Evolutionary conservation across 2,888 invertebrate genomes (phyloP), one percentile per base, ranked within the genome.

Genomic region (Temnothorax unifasciatus): DNA sequence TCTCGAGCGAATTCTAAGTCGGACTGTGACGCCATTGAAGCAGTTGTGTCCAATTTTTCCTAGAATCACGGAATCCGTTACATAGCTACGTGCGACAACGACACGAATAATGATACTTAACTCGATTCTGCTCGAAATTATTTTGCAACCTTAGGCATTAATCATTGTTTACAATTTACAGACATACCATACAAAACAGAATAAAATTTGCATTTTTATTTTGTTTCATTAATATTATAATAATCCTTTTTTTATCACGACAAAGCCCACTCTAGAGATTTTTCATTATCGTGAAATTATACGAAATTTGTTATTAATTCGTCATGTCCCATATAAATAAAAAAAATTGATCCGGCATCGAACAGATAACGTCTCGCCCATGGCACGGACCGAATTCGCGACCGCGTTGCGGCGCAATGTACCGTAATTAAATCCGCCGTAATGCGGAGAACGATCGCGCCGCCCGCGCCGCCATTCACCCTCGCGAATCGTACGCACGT

Each of bases 391-490:
- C 29, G 44, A 54, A 44, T 69, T 54, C 77, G 29, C 68, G 41
- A 13, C 41, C 64, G 66, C 66, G 52, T 57, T 63, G 38, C 52
- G 52, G 29, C 82, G 81, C 61, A 68, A 76, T 77, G 86, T 76
- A 73, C 69, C 82, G 85, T 90, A 87, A 89, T 89, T 91, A 86
- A 89, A 89, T 89, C 79, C 75, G 54, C 52, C 86, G 82, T 85
- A 89, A 83, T 87, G 52, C 21, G 66, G 77, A 63, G 66, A 73
- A 63, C 41, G 77, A 59, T 64, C 63, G 47, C 57, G n/a, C n/a
- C n/a, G n/a, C n/a, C n/a, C n/a, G n/a, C 34, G 64, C 21, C 34
- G 29, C 73, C 64, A 41, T 41, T 29, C 47, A 13, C 69, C 38
- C 63, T 38, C 73, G 50, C 57, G 73, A 66, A 50, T 68, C 82